Conservation (phyloP, 2,113 vertebrate genomes). For the Elephas maximus region DNA sequence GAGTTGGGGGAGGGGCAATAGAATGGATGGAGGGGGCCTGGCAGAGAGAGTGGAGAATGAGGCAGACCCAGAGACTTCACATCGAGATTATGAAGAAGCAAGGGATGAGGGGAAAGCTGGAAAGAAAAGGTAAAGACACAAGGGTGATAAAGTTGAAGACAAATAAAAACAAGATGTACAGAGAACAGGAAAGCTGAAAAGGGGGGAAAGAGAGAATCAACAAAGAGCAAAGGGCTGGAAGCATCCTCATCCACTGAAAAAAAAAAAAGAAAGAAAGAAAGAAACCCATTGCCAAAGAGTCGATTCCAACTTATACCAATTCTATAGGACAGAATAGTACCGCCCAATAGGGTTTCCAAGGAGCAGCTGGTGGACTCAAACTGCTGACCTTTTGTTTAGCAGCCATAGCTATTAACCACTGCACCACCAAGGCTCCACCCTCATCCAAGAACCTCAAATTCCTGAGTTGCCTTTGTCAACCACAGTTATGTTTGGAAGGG, state of each 20-base stretch:
- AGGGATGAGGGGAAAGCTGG: too few species aligned
- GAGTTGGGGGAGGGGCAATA: not conserved
- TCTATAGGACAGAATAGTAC: too few species aligned
- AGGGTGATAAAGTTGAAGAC: not conserved
- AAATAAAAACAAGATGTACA: fast-evolving
- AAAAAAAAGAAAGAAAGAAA: too few species aligned
- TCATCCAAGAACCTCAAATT: not conserved
- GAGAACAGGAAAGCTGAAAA: not conserved
- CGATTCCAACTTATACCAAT: too few species aligned
- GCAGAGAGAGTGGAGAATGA: fast-evolving
- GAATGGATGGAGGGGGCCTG: not conserved
- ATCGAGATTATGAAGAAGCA: not conserved
- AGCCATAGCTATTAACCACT: too few species aligned
- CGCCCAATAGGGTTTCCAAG: too few species aligned
- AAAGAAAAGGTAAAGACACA: fast-evolving
- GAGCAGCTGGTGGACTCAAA: too few species aligned
- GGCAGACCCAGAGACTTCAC: not conserved
- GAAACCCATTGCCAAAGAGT: too few species aligned
- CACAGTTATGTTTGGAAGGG: fast-evolving
- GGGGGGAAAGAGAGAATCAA: not conserved
- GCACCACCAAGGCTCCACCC: too few species aligned
- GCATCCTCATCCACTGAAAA: too few species aligned
- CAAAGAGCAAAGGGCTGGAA: not conserved
- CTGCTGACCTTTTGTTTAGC: too few species aligned
- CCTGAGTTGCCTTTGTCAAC: fast-evolving